Percentiles rank a stretch among this genome's conserved stretches.
phyloP scores from a whole-genome alignment of 92 coral and sea anemone species.

The Umimayanthus kanabou region DNA sequence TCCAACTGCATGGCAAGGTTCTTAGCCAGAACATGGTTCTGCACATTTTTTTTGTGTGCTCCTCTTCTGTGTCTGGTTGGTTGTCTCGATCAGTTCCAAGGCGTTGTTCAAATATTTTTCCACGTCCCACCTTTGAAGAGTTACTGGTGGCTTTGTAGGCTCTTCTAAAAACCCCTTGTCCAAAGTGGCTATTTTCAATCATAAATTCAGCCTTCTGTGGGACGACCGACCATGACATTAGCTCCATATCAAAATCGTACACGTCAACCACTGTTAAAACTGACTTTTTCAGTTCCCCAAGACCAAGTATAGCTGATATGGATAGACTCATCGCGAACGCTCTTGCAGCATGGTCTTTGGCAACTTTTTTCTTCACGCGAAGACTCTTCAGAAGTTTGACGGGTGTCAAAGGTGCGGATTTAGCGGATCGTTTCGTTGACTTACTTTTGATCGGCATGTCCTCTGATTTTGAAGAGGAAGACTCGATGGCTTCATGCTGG shows the following conservation, averaged over 20 bases:
- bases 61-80: conserved; percentile 6
- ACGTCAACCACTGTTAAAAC: conserved; percentile 47
- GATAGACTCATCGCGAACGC: conserved; percentile 45
- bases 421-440: neutral
- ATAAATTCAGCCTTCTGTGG: conserved; percentile 49
- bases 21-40: conserved; percentile 60
- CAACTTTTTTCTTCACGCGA: conserved; percentile 5
- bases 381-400: neutral
- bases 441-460: neutral
- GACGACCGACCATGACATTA: conserved; percentile 44
- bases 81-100: conserved; percentile 29
- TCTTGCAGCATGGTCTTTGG: conserved; percentile 14
- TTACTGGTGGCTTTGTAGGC: conserved; percentile 53
- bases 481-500: neutral
- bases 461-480: neutral
- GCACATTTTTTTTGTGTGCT: conserved; percentile 21
- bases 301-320: conserved; percentile 45
- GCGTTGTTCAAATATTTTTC: conserved; percentile 56
- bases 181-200: conserved; percentile 41
- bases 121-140: conserved; percentile 26
- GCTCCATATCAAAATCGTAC: conserved; percentile 45
- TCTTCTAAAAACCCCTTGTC: conserved; percentile 44
- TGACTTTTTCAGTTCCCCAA: conserved; percentile 52
- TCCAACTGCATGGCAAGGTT: conserved; percentile 52
- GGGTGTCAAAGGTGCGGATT: neutral